phyloP scores from a whole-genome alignment of 1,140 invertebrate species.

The Drosophila pseudoananassae region DNA sequence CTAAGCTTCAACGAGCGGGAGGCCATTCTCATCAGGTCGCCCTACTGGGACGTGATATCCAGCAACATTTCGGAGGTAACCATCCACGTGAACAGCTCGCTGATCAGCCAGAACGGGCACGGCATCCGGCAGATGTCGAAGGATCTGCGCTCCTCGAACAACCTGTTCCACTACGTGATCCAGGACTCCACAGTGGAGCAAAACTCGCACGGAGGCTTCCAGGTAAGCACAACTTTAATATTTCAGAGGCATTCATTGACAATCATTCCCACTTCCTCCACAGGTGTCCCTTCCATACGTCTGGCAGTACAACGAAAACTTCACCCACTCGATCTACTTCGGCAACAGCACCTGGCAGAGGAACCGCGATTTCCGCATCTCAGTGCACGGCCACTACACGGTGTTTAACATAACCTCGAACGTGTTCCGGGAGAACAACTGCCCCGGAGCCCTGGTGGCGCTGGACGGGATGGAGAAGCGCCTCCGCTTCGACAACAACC shows the following conservation, averaged over 20 bases:
- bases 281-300: constrained; percentile 95
- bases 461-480: constrained; percentile 99
- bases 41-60: constrained; percentile 92
- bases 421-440: constrained; percentile 93
- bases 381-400: constrained; percentile 96
- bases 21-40: constrained; percentile 92
- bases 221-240: constrained; percentile 68
- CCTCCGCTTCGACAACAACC: constrained; percentile 91
- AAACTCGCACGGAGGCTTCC: constrained; percentile 93
- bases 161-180: constrained; percentile 96
- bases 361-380: constrained; percentile 94
- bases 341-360: constrained; percentile 93
- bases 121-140: constrained; percentile 94
- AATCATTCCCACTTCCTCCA: constrained; percentile 86
- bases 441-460: constrained; percentile 92
- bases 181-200: constrained; percentile 94
- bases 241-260: neutral
- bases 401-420: constrained; percentile 93
- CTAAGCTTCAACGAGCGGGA: constrained; percentile 92
- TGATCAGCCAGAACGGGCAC: constrained; percentile 93
- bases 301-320: constrained; percentile 97
- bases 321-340: constrained; percentile 94
- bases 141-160: constrained; percentile 95
- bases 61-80: constrained; percentile 94
- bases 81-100: constrained; percentile 92